A percentile compares a stretch with the other conserved stretches of the same genome.
Evolutionary conservation across 2,888 invertebrate genomes (phyloP).

Genomic region (Standfussiana lucernea): DNA sequence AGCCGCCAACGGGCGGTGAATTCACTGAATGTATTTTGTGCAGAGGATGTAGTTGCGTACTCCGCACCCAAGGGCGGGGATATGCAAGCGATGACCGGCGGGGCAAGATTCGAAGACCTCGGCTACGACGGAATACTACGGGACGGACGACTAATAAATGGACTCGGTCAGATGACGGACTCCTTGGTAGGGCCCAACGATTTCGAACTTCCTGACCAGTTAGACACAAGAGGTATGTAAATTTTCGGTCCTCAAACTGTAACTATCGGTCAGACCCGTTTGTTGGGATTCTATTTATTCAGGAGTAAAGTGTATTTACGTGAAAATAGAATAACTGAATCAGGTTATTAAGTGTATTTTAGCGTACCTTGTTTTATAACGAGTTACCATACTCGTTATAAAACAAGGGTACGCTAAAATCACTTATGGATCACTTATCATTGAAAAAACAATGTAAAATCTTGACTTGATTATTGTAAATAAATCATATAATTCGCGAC

Average conservation of each 20-base stretch:
- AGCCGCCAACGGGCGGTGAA: slow-evolving; percentile 77
- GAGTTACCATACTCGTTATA: too few relatives aligned
- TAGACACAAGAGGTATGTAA: slow-evolving; percentile 90
- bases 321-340: slow-evolving; percentile 20
- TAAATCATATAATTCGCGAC: background rate
- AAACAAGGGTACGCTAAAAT: too few relatives aligned
- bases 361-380: background rate
- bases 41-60: slow-evolving; percentile 93
- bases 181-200: slow-evolving; percentile 93
- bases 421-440: too few relatives aligned
- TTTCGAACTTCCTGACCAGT: slow-evolving; percentile 91
- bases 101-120: slow-evolving; percentile 93
- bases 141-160: slow-evolving; percentile 91
- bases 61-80: slow-evolving; percentile 92
- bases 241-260: slow-evolving; percentile 32
- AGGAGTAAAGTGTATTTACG: slow-evolving; percentile 28
- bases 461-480: background rate
- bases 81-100: slow-evolving; percentile 92
- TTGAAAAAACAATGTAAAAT: background rate
- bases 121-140: slow-evolving; percentile 94
- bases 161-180: slow-evolving; percentile 96
- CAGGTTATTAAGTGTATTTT: slow-evolving; percentile 20
- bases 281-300: slow-evolving; percentile 37
- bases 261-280: slow-evolving; percentile 23
- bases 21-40: slow-evolving; percentile 75